Base-by-base conservation (phyloP, 2,113 vertebrate species). In the Ctenodactylus gundi region DNA sequence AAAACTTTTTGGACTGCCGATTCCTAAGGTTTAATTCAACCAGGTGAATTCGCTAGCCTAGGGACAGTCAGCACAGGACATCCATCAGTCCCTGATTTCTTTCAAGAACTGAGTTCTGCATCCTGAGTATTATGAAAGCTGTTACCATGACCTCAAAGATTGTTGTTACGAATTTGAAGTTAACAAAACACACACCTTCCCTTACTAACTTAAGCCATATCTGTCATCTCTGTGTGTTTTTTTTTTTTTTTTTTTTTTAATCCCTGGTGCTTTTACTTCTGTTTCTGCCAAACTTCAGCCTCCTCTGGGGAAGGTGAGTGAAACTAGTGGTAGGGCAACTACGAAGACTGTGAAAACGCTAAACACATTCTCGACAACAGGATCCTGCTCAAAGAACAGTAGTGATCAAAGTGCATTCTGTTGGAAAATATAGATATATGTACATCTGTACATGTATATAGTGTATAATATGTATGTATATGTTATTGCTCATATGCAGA, bases 261-360 rank as follows among this genome's bases (percentile, higher is more conserved):
- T n/a, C 95, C 97, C 98, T 97, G 98, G 98, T 98, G 98, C 98
- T 98, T 98, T 98, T 97, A 97, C 96, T 97, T 98, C 97, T 97
- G 95, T 98, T 97, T 98, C 97, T 98, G 97, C 96, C 85, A 96
- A 98, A 98, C 96, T 97, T 96, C 41, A 39, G 93, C 7, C 94
- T 96, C 92, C 94, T 98, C 97, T 97, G 97, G 95, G 93, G 90
- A 96, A 97, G 77, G 88, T 92, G 91, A 96, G 78, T 97, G 60
- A 96, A 90, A 92, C 36, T 55, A 77, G 49, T 60, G 62, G 92
- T 96, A 97, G 72, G 90, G 95, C 67, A 97, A 98, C 98, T 67
- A 87, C 83, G 85, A 95, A 93, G 96, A 95, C 85, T 92, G 84
- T 67, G 76, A 78, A 95, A 87, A 95, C 70, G 60, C 58, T 83